These are phyloP conservation scores for Emydoidea blandingii DNA, from an alignment of 2,797 vertebrate species.

Conservation along the genomic window DNA sequence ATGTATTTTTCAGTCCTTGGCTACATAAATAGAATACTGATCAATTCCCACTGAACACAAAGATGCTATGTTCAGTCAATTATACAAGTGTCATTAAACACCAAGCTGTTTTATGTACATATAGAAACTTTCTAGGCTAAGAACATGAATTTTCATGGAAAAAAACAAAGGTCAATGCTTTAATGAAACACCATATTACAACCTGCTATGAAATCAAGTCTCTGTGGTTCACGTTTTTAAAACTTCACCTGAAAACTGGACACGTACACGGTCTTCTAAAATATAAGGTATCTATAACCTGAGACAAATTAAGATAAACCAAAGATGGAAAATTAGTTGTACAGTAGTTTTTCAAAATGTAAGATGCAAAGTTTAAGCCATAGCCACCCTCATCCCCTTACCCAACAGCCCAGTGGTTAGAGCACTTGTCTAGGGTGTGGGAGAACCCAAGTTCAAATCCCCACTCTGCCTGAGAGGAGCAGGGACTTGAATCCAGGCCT, in stretches of 20 bases:
- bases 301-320: conserved; percentile 8
- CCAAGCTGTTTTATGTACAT: neutral
- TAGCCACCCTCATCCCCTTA: neutral
- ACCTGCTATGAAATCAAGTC: neutral
- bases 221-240: neutral
- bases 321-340: neutral
- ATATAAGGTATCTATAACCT: neutral
- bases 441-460: neutral
- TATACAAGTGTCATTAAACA: conserved; percentile 2
- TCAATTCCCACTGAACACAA: neutral
- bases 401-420: neutral
- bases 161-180: neutral
- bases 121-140: neutral
- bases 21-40: neutral
- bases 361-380: neutral
- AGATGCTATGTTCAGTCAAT: neutral
- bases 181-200: neutral
- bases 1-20: neutral
- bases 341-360: neutral
- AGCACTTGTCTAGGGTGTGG: neutral
- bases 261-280: neutral
- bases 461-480: neutral
- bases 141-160: neutral
- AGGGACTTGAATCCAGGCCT: neutral
- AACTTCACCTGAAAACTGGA: neutral